These are phyloP conservation scores for Nomada fabriciana DNA, from an alignment of 2,888 invertebrate species.

Conservation along the genomic window DNA sequence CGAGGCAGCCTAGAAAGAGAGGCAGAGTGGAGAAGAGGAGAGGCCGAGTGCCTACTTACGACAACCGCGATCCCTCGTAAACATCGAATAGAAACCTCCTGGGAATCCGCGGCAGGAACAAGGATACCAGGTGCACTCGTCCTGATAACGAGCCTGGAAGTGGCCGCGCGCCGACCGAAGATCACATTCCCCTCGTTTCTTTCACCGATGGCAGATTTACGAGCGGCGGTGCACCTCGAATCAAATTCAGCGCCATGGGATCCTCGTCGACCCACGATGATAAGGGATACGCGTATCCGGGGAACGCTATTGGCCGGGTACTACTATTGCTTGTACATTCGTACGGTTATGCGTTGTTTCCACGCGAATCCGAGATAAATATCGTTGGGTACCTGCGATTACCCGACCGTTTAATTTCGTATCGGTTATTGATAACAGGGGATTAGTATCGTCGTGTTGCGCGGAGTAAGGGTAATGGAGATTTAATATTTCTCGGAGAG, in stretches of 20 bases:
- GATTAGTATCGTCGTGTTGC: background rate
- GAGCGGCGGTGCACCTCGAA: constrained; percentile 32
- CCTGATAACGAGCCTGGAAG: constrained; percentile 68
- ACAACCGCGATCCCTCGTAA: constrained; percentile 72
- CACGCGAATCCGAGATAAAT: background rate
- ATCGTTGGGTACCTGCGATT: constrained; percentile 19
- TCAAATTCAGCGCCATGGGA: constrained; percentile 54
- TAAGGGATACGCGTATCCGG: constrained; percentile 9
- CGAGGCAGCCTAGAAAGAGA: constrained; percentile 18
- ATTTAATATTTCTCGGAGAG: background rate
- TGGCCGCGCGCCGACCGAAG: constrained; percentile 36
- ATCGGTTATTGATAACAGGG: constrained; percentile 10
- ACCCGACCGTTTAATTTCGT: background rate
- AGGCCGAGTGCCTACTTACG: constrained; percentile 70
- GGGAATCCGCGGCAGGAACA: constrained; percentile 71
- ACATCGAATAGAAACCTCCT: constrained; percentile 70
- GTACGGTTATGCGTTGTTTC: no score
- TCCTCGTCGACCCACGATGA: background rate
- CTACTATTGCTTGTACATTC: background rate
- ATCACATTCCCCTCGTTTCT: constrained; percentile 62
- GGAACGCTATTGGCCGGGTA: constrained; percentile 15
- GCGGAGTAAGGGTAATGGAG: background rate
- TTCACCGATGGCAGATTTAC: constrained; percentile 53
- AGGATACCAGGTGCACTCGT: constrained; percentile 71
- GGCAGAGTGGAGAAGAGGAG: constrained; percentile 15